Conservation (phyloP, 2,797 vertebrate species). For the Sebastes melanostomus region DNA sequence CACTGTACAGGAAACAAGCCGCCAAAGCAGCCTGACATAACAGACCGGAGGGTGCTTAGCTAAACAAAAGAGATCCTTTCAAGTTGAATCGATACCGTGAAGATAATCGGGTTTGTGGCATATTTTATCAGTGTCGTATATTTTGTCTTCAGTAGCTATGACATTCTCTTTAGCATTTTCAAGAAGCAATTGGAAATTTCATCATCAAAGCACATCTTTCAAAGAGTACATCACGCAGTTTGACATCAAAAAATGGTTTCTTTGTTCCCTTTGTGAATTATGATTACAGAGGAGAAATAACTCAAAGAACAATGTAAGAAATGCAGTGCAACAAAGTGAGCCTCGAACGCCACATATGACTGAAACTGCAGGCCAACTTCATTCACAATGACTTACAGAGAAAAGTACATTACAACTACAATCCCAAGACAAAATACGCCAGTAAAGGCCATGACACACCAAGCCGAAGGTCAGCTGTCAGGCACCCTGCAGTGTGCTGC, state of each 20-base stretch:
- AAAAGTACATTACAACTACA: not conserved
- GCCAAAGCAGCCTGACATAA: not conserved
- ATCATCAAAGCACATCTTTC: slow-evolving; percentile 73
- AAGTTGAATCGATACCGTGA: slow-evolving; percentile 18
- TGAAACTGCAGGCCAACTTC: not conserved
- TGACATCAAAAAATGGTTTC: slow-evolving; percentile 46
- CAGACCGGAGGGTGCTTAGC: not conserved
- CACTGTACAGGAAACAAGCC: not conserved
- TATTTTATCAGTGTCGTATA: slow-evolving; percentile 18
- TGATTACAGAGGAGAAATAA: slow-evolving; percentile 51
- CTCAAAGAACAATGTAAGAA: slow-evolving; percentile 18
- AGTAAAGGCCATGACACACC: accelerated
- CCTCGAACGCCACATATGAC: not conserved
- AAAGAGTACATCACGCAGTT: slow-evolving; percentile 40
- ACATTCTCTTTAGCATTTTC: slow-evolving; percentile 54
- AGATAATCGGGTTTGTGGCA: slow-evolving; percentile 4
- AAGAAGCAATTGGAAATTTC: slow-evolving; percentile 68
- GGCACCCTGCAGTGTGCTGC: not conserved
- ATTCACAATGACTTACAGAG: not conserved
- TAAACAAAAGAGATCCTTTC: slow-evolving; percentile 34
- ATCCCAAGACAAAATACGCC: not conserved
- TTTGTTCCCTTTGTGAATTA: slow-evolving; percentile 48
- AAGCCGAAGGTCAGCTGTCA: no score
- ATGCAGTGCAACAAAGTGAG: not conserved
- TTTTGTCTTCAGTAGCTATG: slow-evolving; percentile 30